These are phyloP conservation scores for Panagrolaimus sp. DNA, from an alignment of 1,140 invertebrate genomes.

Conservation along the genomic window DNA sequence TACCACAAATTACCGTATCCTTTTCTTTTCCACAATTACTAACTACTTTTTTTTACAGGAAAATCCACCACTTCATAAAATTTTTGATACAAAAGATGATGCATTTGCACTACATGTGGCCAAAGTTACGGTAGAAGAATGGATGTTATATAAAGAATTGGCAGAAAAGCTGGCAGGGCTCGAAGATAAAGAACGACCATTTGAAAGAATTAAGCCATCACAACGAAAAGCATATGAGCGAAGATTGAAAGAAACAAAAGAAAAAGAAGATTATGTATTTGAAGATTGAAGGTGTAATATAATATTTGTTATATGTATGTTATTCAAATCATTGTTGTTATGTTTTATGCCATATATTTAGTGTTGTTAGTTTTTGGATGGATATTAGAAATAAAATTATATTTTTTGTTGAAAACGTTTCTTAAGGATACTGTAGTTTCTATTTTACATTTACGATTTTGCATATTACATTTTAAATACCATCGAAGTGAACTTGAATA, in stretches of 20 bases:
- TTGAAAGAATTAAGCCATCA: slow-evolving; percentile 34
- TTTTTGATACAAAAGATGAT: slow-evolving; percentile 28
- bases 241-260: slow-evolving; percentile 2
- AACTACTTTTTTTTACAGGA: slow-evolving; percentile 15
- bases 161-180: slow-evolving; percentile 21
- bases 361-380: too few species aligned
- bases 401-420: too few species aligned
- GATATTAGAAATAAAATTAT: too few species aligned
- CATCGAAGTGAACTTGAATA: too few species aligned
- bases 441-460: too few species aligned
- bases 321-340: too few species aligned
- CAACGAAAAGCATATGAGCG: slow-evolving; percentile 35
- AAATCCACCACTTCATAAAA: slow-evolving; percentile 26
- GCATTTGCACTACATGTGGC: slow-evolving; percentile 31
- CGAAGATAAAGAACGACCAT: slow-evolving; percentile 26
- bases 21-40: too few species aligned
- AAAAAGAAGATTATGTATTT: background rate
- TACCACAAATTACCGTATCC: too few species aligned
- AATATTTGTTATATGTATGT: too few species aligned
- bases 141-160: slow-evolving; percentile 26
- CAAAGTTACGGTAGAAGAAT: slow-evolving; percentile 32
- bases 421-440: too few species aligned
- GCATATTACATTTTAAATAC: too few species aligned
- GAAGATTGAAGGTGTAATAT: background rate
- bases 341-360: too few species aligned